Conservation (phyloP, 2,113 vertebrate species). For the Jaculus jaculus region DNA sequence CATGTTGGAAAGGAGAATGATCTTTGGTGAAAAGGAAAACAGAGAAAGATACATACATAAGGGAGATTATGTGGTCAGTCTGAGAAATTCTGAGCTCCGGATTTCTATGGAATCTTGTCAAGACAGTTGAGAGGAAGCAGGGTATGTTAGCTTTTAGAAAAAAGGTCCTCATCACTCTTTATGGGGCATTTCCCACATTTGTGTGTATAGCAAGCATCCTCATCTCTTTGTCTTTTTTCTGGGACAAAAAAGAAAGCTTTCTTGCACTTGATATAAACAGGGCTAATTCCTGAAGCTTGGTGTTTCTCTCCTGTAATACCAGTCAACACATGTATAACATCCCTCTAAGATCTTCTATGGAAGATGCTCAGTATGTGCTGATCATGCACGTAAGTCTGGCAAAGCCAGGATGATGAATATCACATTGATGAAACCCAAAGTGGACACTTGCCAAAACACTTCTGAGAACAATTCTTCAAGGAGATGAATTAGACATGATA, state of each 20-base stretch:
- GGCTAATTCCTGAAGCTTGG: not conserved
- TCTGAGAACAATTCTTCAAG: not conserved
- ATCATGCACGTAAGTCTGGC: not conserved
- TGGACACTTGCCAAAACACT: not conserved
- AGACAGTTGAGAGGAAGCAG: not conserved
- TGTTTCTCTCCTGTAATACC: not conserved
- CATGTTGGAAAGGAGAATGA: not conserved
- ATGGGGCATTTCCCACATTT: not conserved
- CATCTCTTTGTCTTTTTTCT: not conserved
- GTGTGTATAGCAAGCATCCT: not conserved
- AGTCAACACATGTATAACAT: rapidly evolving
- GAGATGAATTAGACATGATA: not conserved
- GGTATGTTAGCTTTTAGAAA: not conserved
- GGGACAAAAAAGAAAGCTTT: not conserved
- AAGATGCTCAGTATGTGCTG: not conserved
- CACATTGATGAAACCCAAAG: not conserved
- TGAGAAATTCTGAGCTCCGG: not conserved
- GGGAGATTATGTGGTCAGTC: not conserved
- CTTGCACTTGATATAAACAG: not conserved
- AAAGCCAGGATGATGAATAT: not conserved
- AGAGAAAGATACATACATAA: not conserved
- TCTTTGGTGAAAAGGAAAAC: not conserved
- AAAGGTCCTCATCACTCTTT: not conserved
- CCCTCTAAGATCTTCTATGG: rapidly evolving
- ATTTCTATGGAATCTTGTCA: not conserved